Percentiles rank a stretch among this genome's conserved stretches.
Evolutionary conservation across 2,797 vertebrate genomes (phyloP).

Genomic region (Fistularia commersonii): DNA sequence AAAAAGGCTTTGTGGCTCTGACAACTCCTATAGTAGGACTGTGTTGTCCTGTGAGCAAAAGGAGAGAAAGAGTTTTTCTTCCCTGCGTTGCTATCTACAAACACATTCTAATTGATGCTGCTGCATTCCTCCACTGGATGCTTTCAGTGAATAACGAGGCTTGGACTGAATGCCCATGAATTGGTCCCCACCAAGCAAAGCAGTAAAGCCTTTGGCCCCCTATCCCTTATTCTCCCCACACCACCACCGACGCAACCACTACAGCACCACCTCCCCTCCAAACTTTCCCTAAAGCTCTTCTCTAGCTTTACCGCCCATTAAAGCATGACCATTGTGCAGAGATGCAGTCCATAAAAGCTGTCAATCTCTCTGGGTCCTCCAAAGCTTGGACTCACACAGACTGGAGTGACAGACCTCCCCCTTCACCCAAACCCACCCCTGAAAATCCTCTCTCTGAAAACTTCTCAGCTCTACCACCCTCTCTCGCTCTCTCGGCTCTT

Average conservation of each 20-base stretch:
- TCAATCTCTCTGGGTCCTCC: constrained; percentile 94
- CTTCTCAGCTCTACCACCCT: constrained; percentile 65
- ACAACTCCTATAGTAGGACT: constrained; percentile 92
- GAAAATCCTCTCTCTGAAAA: constrained; percentile 71
- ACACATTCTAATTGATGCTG: constrained; percentile 99
- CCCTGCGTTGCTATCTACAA: constrained; percentile 93
- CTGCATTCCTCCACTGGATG: constrained; percentile 94
- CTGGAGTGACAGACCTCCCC: constrained; percentile 77
- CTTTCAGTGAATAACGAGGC: constrained; percentile 98
- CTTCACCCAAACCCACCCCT: constrained; percentile 73
- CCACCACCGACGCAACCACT: constrained; percentile 66
- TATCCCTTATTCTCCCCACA: constrained; percentile 66
- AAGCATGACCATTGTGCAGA: constrained; percentile 93
- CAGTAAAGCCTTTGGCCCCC: constrained; percentile 89
- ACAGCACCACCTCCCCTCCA: constrained; percentile 67
- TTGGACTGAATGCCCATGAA: constrained; percentile 91
- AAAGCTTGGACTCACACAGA: constrained; percentile 91
- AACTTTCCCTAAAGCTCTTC: constrained; percentile 72
- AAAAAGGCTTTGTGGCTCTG: constrained; percentile 94
- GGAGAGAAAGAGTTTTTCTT: constrained; percentile 91
- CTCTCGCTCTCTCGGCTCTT: constrained; percentile 70
- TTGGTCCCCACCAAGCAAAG: constrained; percentile 95
- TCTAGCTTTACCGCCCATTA: constrained; percentile 91
- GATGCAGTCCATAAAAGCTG: constrained; percentile 97
- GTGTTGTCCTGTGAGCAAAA: constrained; percentile 86